Evolutionary conservation across 2,888 invertebrate genomes (phyloP).

Genomic region (Formica aserva): DNA sequence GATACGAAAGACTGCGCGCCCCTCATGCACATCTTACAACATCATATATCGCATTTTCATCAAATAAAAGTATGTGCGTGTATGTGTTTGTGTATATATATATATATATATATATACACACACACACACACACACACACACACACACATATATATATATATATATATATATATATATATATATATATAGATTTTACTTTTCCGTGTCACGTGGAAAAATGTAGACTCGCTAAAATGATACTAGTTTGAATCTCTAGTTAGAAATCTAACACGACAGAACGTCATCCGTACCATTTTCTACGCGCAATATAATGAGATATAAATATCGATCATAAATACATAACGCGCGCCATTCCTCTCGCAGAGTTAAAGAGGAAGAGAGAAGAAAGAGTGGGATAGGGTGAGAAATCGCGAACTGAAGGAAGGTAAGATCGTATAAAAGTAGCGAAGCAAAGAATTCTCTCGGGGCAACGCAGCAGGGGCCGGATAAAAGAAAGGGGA

Average conservation of each 20-base stretch:
- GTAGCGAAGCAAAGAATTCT: slow-evolving; percentile 73
- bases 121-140: too few relatives aligned
- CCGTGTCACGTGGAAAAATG: neutral
- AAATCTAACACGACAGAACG: neutral
- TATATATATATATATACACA: too few relatives aligned
- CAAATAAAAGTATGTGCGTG: neutral
- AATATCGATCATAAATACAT: slow-evolving; percentile 39
- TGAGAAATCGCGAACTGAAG: slow-evolving; percentile 53
- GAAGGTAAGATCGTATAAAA: slow-evolving; percentile 68
- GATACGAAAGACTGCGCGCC: neutral
- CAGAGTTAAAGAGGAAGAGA: neutral
- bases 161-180: too few relatives aligned
- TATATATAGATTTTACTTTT: neutral
- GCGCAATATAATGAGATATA: slow-evolving; percentile 31
- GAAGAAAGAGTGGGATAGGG: slow-evolving; percentile 2
- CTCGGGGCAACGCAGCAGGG: slow-evolving; percentile 40
- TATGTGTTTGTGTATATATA: too few relatives aligned
- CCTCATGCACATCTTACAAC: neutral
- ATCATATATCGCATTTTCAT: neutral
- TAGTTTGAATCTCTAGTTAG: neutral
- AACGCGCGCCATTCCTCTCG: slow-evolving; percentile 17
- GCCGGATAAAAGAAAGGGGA: slow-evolving; percentile 24
- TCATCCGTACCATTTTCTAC: neutral
- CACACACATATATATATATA: too few relatives aligned
- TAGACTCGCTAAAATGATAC: neutral